These are phyloP conservation scores for Leptinotarsa lineolata DNA, from an alignment of 1,140 invertebrate species.

Conservation along the genomic window DNA sequence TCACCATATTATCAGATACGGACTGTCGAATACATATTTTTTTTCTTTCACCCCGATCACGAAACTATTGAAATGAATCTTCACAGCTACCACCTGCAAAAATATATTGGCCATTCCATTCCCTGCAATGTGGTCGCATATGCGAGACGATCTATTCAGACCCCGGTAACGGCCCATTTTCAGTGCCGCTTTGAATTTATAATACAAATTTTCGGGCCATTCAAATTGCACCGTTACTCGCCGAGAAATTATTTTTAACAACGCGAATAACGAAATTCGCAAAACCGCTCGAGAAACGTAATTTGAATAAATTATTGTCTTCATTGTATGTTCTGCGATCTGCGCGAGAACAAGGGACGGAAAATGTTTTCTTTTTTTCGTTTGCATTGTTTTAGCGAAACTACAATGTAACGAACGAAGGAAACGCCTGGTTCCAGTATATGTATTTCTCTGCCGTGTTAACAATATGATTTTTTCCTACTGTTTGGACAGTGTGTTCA, in stretches of 20 bases:
- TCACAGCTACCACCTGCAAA: constrained; percentile 22
- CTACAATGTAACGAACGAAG: no score
- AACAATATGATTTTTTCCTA: no score
- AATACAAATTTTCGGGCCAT: constrained; percentile 13
- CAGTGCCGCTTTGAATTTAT: constrained; percentile 17
- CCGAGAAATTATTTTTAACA: constrained; percentile 24
- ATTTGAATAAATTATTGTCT: constrained; percentile 16
- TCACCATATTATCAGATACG: no score
- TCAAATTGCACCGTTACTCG: constrained; percentile 19
- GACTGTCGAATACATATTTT: no score
- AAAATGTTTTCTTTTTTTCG: no score
- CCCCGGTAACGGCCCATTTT: constrained; percentile 22
- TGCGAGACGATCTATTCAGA: constrained; percentile 12
- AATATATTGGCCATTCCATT: constrained; percentile 28
- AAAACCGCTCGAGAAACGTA: background rate
- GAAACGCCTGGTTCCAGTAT: no score
- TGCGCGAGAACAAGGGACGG: no score
- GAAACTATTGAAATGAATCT: background rate
- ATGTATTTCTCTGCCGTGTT: no score
- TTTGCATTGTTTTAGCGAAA: no score
- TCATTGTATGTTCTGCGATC: no score
- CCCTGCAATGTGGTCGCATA: constrained; percentile 16
- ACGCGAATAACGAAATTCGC: background rate
- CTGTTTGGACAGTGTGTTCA: no score
- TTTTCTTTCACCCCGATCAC: background rate